Base-by-base conservation (phyloP, 2,797 vertebrate species). In the Anguilla marmorata region DNA sequence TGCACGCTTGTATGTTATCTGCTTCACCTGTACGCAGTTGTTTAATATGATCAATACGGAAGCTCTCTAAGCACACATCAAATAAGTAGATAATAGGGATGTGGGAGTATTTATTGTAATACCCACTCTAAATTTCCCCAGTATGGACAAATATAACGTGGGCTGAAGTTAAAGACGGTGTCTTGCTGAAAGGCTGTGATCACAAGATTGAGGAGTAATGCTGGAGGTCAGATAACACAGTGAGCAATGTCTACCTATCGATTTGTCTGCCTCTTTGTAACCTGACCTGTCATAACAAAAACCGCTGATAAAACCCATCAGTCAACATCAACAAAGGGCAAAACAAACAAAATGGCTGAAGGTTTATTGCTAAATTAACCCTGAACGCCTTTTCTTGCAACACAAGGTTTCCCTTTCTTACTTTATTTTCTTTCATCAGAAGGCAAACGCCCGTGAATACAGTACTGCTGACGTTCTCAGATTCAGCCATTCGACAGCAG, bases 201-300 rank as follows among this genome's bases (percentile, higher is more conserved):
- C 86, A 88, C 86, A 66, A 60, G 69, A 80, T 82, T 74, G 85
- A 82, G 50, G 85, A 85, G 56, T 27, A 24, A 72, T 66, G 86
- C 85, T 50, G 86, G 52, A 48, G 79, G 48, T 76, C 41, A 87
- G 83, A 63, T 52, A 54, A 7, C 37, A 87, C 85, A 87, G 88
- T 84, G 86, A 88, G 50, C 72, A 16, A 52, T 8, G 27, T 37
- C 79, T 83, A 56, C 76, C 41, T 84, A 90, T 72, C 87, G 83
- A 86, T 90, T 88, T 89, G 85, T 80, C 85, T 80, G 85, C 79
- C 66, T 69, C 80, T 76, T 79, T 45, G 76, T 76, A 69, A 84
- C 66, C 37, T 27, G 84, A n/a, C 87, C 48, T 85, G 80, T 56
- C 66, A 74, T 37, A 60, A 41, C 54, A 79, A 54, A 52, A 85